Evolutionary conservation across 2,113 vertebrate genomes (phyloP).

Genomic region (Accipiter virgatus): DNA sequence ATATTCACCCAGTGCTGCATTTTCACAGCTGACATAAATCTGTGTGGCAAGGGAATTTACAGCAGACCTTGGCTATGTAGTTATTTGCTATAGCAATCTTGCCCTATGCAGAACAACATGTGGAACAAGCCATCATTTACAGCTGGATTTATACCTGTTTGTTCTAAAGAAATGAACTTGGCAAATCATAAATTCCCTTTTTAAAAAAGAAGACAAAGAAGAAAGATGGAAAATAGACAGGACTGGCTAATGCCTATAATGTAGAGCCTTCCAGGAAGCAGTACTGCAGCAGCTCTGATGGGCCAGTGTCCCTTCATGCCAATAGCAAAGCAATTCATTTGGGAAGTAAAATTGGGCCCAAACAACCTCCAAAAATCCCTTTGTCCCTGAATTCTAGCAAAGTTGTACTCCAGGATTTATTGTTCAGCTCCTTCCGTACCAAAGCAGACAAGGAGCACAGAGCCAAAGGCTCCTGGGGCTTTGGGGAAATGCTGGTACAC

Average conservation of each 20-base stretch:
- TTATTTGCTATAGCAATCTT: slow-evolving; percentile 68
- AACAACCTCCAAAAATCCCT: background rate
- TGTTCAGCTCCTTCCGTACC: background rate
- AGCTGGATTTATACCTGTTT: slow-evolving; percentile 70
- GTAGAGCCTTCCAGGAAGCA: background rate
- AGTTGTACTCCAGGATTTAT: background rate
- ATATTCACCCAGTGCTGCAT: slow-evolving; percentile 6
- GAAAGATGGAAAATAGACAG: slow-evolving; percentile 24
- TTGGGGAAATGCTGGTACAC: background rate
- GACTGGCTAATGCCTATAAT: background rate
- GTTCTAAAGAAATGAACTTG: slow-evolving; percentile 65
- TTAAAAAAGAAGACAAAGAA: slow-evolving; percentile 24
- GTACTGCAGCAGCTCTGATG: background rate
- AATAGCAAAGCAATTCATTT: background rate
- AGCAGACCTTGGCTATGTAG: slow-evolving; percentile 60
- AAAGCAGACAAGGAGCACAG: background rate
- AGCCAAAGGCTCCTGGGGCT: background rate
- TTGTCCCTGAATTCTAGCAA: background rate
- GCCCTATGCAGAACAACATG: slow-evolving; percentile 44
- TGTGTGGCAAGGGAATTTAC: slow-evolving; percentile 58
- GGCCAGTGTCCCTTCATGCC: background rate
- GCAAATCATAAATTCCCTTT: slow-evolving; percentile 66
- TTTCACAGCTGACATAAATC: slow-evolving; percentile 62
- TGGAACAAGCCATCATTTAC: slow-evolving; percentile 69
- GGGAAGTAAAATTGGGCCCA: background rate